Evolutionary conservation across 2,113 vertebrate genomes (phyloP), one percentile per base, ranked within the genome.

Genomic region (Petromus typicus): DNA sequence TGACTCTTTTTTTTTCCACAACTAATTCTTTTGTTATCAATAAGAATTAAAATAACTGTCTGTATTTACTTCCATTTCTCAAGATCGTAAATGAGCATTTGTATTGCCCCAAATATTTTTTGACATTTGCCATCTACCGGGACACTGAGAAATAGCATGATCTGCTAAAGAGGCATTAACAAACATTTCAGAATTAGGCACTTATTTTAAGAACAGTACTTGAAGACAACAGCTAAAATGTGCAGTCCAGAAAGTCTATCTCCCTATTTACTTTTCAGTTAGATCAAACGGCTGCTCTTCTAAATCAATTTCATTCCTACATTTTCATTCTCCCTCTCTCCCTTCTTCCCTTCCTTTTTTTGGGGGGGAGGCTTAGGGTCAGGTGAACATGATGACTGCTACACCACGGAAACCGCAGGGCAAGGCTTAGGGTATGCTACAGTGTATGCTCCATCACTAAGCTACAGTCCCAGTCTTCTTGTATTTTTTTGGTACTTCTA

Each of bases 211-310:
- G 61, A 90, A 71, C 37, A 86, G 81, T 61, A 67, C 54, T 45
- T 43, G 27, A 89, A 84, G 90, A 63, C 25, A 86, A 3, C 37
- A 57, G 63, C 45, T 80, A 64, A 66, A 67, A 81, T 34, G 40
- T 69, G 76, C 18, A 37, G 27, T 37, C 5, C 37, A 87, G n/a
- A 91, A 64, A 84, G 57, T 25, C 23, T 22, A 43, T 83, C 84
- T 83, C 54, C 23, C 75, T 64, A 48, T 51, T 51, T 20, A 73
- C 48, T 56, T 93, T 90, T 93, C 81, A 75, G 59, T 81, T 86
- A 90, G 54, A 63, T 93, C 75, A 86, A 81, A 93, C 51, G 80
- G 9, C 64, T 90, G 40, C 48, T 89, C 86, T 90, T 90, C 45
- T 59, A 86, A 93, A 64, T 90, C 45, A 57, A 81, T 59, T 79